Conservation (phyloP, 2,888 invertebrate genomes). For the Zaprionus bogoriensis region DNA sequence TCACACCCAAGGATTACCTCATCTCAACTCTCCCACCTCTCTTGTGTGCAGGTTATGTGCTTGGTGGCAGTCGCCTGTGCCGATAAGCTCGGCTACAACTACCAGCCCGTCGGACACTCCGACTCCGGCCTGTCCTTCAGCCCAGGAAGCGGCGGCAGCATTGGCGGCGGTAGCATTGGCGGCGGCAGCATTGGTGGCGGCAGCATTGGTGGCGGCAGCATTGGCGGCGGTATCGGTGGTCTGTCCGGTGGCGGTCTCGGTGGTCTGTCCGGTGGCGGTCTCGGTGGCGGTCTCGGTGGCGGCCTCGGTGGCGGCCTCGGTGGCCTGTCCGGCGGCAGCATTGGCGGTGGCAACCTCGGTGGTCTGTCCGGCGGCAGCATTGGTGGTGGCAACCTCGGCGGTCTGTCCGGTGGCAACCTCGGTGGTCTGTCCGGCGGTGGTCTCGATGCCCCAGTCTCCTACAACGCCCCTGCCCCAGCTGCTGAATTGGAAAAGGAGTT, state of each 20-base stretch:
- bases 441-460: slow-evolving; percentile 65
- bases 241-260: slow-evolving; percentile 17
- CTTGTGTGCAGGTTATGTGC: slow-evolving; percentile 65
- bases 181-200: slow-evolving; percentile 20
- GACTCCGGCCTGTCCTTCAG: slow-evolving; percentile 64
- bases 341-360: slow-evolving; percentile 12
- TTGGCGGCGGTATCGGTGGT: slow-evolving; percentile 25
- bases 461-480: slow-evolving; percentile 72
- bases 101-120: slow-evolving; percentile 71
- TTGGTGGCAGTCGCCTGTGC: slow-evolving; percentile 75
- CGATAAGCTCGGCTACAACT: slow-evolving; percentile 79
- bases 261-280: slow-evolving; percentile 18
- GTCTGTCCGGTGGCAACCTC: slow-evolving; percentile 23
- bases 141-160: slow-evolving; percentile 40
- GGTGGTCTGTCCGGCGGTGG: slow-evolving; percentile 23
- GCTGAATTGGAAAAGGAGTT: slow-evolving; percentile 79
- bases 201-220: slow-evolving; percentile 22
- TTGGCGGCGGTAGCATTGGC: slow-evolving; percentile 11
- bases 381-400: slow-evolving; percentile 26
- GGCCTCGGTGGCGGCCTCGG: slow-evolving; percentile 17
- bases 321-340: slow-evolving; percentile 5
- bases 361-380: slow-evolving; percentile 28
- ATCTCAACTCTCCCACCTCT: background rate
- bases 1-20: slow-evolving; percentile 41
- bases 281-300: slow-evolving; percentile 48